Conservation (phyloP, 2,888 invertebrate genomes). For the Phalangium opilio region DNA sequence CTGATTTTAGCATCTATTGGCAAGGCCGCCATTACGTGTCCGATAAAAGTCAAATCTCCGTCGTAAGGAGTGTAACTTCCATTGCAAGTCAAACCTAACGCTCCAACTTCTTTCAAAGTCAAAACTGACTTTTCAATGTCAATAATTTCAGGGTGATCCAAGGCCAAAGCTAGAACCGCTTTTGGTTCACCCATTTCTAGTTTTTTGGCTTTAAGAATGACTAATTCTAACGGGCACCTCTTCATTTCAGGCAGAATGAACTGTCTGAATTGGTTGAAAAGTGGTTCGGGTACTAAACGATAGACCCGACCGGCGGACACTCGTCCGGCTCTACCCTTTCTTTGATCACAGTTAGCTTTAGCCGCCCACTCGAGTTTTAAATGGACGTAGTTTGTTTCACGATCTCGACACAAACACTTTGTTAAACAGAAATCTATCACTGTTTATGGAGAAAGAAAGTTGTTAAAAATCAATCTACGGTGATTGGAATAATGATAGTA, state of each 20-base stretch:
- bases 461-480: no score
- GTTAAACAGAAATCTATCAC: slow-evolving; percentile 91
- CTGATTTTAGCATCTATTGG: slow-evolving; percentile 68
- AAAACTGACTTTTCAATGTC: slow-evolving; percentile 67
- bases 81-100: slow-evolving; percentile 45
- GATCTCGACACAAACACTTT: slow-evolving; percentile 60
- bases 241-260: slow-evolving; percentile 34
- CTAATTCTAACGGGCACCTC: slow-evolving; percentile 60
- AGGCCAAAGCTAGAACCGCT: slow-evolving; percentile 60
- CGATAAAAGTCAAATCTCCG: slow-evolving; percentile 75
- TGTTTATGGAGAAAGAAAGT: slow-evolving; percentile 32
- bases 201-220: slow-evolving; percentile 64
- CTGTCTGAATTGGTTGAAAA: slow-evolving; percentile 34
- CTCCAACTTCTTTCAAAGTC: slow-evolving; percentile 77
- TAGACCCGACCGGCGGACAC: slow-evolving; percentile 69
- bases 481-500: no score
- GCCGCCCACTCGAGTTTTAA: slow-evolving; percentile 75
- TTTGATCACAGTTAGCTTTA: slow-evolving; percentile 71
- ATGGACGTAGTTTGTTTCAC: slow-evolving; percentile 57
- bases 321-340: slow-evolving; percentile 74
- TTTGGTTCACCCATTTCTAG: slow-evolving; percentile 65
- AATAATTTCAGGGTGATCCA: slow-evolving; percentile 69
- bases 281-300: slow-evolving; percentile 50
- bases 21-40: slow-evolving; percentile 59
- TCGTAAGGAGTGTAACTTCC: slow-evolving; percentile 39